A percentile compares a stretch with the other conserved stretches of the same genome.
Conservation (phyloP, 2,888 invertebrate species). For the Plebejus melissa region DNA sequence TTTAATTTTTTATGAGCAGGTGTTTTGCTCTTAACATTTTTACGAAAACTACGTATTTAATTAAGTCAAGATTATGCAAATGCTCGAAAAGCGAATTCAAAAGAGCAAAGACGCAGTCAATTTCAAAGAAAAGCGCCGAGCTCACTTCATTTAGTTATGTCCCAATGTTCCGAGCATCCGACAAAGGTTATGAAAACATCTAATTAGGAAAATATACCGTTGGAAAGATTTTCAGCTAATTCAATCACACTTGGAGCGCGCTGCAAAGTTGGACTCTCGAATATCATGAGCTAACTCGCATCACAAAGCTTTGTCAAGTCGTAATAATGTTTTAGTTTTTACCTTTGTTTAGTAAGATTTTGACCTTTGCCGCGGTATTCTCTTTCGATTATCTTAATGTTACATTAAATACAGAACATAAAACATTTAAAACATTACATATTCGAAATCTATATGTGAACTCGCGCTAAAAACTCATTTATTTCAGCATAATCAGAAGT, state of each 20-base stretch:
- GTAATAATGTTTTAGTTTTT: slow-evolving; percentile 4
- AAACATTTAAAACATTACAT: background rate
- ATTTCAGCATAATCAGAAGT: slow-evolving; percentile 30
- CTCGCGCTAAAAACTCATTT: background rate
- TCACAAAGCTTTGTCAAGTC: slow-evolving; percentile 47
- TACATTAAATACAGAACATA: background rate
- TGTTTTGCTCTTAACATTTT: background rate
- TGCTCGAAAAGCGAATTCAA: background rate
- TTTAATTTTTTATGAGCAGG: background rate
- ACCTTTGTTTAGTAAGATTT: background rate
- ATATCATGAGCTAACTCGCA: slow-evolving; percentile 42
- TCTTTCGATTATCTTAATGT: background rate
- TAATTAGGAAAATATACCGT: slow-evolving; percentile 41
- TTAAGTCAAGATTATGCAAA: background rate
- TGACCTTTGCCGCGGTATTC: background rate
- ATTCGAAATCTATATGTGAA: background rate
- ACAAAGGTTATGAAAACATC: slow-evolving; percentile 38
- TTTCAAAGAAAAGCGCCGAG: background rate
- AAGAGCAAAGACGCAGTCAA: background rate
- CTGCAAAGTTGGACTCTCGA: slow-evolving; percentile 43
- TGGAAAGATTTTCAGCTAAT: slow-evolving; percentile 41
- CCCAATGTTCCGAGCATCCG: background rate
- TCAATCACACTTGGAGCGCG: slow-evolving; percentile 39
- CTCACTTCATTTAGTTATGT: slow-evolving; percentile 14
- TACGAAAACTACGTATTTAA: background rate